Conservation (phyloP, 2,113 vertebrate species). For the Uropsilus gracilis region DNA sequence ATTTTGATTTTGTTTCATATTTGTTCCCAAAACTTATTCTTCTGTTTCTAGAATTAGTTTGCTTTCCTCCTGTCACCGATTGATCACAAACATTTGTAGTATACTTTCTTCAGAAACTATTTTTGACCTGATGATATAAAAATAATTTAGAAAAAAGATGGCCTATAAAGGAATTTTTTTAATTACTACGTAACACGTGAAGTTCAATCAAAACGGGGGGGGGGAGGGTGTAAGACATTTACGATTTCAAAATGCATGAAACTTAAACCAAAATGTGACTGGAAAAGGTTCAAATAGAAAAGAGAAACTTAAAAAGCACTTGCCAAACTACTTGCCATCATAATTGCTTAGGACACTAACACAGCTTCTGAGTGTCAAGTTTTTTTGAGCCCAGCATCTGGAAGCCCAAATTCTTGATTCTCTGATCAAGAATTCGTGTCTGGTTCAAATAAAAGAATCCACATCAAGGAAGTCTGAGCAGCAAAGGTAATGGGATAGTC, state of each 20-base stretch:
- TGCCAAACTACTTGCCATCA: slow-evolving; percentile 11
- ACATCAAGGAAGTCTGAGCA: neutral
- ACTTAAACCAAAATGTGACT: neutral
- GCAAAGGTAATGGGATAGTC: neutral
- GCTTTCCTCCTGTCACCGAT: neutral
- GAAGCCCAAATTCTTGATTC: neutral
- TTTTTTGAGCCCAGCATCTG: neutral
- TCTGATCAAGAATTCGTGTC: neutral
- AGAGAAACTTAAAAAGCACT: neutral
- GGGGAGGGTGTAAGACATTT: neutral
- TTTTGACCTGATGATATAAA: slow-evolving; percentile 3
- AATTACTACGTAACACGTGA: neutral
- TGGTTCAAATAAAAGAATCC: neutral
- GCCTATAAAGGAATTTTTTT: neutral
- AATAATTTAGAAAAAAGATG: neutral
- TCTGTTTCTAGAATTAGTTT: neutral
- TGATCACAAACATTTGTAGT: slow-evolving; percentile 16
- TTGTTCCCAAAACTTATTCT: neutral
- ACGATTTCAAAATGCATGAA: slow-evolving; percentile 13
- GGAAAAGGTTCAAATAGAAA: neutral
- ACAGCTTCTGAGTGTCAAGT: neutral
- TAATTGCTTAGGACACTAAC: neutral
- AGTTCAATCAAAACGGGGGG: neutral
- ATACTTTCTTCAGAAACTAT: slow-evolving; percentile 15
- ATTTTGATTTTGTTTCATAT: neutral